Conservation (phyloP, 1,140 invertebrate genomes). For the Acromyrmex echinatior region DNA sequence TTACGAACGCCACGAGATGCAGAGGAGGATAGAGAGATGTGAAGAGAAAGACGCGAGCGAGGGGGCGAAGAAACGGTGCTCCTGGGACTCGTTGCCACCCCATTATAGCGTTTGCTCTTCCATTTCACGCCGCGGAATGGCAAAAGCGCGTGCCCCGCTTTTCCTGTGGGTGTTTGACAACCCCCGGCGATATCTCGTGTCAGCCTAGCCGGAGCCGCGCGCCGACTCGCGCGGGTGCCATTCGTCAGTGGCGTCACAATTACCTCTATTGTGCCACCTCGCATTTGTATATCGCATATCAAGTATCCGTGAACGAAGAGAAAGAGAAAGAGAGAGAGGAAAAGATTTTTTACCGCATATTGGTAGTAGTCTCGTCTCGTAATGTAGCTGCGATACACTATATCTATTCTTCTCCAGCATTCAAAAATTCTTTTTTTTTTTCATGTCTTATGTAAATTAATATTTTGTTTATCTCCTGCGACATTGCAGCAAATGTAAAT, state of each 20-base stretch:
- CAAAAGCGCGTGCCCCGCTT: slow-evolving; percentile 78
- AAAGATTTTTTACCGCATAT: neutral
- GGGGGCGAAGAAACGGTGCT: slow-evolving; percentile 81
- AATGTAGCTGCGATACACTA: neutral
- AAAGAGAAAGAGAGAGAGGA: neutral
- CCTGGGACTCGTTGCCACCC: slow-evolving; percentile 86
- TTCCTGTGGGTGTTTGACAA: slow-evolving; percentile 62
- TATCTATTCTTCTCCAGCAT: neutral
- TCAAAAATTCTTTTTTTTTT: neutral
- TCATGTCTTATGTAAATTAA: slow-evolving; percentile 5
- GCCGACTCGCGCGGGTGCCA: slow-evolving; percentile 80
- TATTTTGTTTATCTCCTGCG: neutral
- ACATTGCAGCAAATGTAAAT: neutral
- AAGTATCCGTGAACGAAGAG: slow-evolving; percentile 54
- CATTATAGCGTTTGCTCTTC: slow-evolving; percentile 84
- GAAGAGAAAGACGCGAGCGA: slow-evolving; percentile 59
- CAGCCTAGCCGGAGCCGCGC: slow-evolving; percentile 31
- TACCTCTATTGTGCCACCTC: slow-evolving; percentile 79
- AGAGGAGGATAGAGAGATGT: slow-evolving; percentile 64
- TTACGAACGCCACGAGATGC: neutral
- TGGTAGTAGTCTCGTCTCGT: neutral
- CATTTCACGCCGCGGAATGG: slow-evolving; percentile 79
- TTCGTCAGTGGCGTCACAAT: slow-evolving; percentile 82
- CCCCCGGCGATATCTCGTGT: slow-evolving; percentile 57
- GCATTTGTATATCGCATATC: slow-evolving; percentile 79